Evolutionary conservation across 23 tunicate species (phyloP).

Genomic region (Halocynthia aurantium): DNA sequence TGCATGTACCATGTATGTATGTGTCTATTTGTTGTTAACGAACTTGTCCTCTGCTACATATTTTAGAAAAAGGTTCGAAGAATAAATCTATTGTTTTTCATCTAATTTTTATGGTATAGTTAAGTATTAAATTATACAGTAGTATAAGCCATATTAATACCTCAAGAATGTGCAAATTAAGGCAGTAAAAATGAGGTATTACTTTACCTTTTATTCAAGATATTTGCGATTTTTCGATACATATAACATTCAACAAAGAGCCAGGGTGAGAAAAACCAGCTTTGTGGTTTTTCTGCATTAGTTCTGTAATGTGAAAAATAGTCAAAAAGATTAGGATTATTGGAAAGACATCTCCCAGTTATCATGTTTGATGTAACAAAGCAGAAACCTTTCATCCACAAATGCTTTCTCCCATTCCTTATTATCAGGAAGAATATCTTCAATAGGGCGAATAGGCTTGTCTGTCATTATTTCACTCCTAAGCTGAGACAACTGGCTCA

Average conservation of each 20-base stretch:
- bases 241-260: slow-evolving; percentile 65
- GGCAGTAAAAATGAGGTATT: background rate
- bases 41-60: background rate
- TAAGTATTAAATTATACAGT: no score
- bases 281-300: no score
- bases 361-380: no score
- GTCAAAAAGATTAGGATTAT: no score
- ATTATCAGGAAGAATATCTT: slow-evolving; percentile 33
- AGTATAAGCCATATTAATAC: no score
- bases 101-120: no score
- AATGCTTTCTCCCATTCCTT: slow-evolving; percentile 48
- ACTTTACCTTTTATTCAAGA: slow-evolving; percentile 48
- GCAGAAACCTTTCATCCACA: slow-evolving; percentile 15
- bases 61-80: no score
- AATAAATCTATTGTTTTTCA: no score
- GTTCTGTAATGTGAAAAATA: no score
- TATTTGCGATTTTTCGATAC: slow-evolving; percentile 49
- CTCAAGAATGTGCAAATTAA: no score
- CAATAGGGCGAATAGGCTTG: slow-evolving; percentile 28
- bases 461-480: slow-evolving; percentile 87
- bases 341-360: no score
- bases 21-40: background rate
- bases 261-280: slow-evolving; percentile 50
- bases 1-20: no score
- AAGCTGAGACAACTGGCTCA: slow-evolving; percentile 56